phyloP scores from a whole-genome alignment of 53 echinoderm and acorn worm genomes.

The Stichopus horrens region DNA sequence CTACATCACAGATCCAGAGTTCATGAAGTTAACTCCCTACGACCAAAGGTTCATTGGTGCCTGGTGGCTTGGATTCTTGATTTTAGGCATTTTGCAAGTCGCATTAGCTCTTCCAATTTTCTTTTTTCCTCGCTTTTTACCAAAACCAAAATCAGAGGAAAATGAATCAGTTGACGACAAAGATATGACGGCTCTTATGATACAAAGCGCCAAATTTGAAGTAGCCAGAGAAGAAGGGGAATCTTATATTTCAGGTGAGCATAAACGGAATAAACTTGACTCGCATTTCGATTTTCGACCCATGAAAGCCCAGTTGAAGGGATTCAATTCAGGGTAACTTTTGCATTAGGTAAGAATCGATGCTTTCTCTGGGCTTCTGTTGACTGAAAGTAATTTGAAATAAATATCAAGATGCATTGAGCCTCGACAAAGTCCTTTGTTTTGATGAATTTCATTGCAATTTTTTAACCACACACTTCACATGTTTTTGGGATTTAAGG shows the following conservation, averaged over 20 bases:
- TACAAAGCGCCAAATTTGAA: conserved; percentile 9
- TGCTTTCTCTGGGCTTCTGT: too few relatives aligned
- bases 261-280: neutral
- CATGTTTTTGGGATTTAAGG: too few relatives aligned
- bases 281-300: neutral
- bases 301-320: too few relatives aligned
- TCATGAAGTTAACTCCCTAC: neutral
- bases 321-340: too few relatives aligned
- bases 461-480: too few relatives aligned
- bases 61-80: conserved; percentile 45
- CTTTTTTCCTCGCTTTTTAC: conserved; percentile 38
- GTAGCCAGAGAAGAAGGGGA: neutral
- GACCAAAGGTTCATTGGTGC: conserved; percentile 41
- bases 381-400: too few relatives aligned
- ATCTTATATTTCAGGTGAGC: neutral
- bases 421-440: too few relatives aligned
- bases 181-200: conserved; percentile 16
- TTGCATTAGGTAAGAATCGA: too few relatives aligned
- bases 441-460: too few relatives aligned
- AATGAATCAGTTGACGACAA: neutral
- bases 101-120: conserved; percentile 16
- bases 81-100: conserved; percentile 24
- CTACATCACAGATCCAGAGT: conserved; percentile 36
- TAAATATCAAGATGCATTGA: too few relatives aligned
- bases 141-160: conserved; percentile 17